phyloP scores from a whole-genome alignment of 2,797 vertebrate species.

The Helostoma temminkii region DNA sequence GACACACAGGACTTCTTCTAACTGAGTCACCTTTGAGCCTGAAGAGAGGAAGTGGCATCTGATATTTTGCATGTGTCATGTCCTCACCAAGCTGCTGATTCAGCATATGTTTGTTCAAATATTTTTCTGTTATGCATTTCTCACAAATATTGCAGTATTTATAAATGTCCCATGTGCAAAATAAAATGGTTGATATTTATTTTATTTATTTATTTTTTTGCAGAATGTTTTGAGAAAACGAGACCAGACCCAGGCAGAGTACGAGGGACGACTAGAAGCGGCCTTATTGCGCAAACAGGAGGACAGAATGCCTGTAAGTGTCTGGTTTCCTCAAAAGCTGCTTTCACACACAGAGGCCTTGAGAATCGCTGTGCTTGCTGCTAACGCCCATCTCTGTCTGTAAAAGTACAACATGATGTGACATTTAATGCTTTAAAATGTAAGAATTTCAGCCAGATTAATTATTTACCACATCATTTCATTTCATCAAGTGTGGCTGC shows the following conservation, averaged over 20 bases:
- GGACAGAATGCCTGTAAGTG: conserved; percentile 91
- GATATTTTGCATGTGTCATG: conserved; percentile 26
- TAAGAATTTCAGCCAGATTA: not conserved
- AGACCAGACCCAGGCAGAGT: conserved; percentile 97
- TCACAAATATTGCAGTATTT: rapidly evolving
- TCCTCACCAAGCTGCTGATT: conserved; percentile 20
- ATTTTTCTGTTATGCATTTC: not conserved
- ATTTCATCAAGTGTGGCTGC: no score
- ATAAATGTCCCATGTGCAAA: not conserved
- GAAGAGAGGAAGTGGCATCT: conserved; percentile 16
- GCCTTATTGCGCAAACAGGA: conserved; percentile 90
- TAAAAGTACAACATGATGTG: not conserved
- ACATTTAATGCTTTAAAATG: not conserved
- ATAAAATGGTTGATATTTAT: not conserved
- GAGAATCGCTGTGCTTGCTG: not conserved
- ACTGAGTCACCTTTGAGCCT: conserved; percentile 23
- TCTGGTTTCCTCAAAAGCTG: not conserved
- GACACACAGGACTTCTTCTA: not conserved
- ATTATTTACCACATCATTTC: no score
- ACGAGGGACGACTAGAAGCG: conserved; percentile 94
- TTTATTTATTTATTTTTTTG: not conserved
- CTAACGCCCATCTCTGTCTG: not conserved
- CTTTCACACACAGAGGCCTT: not conserved
- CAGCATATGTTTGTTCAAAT: conserved; percentile 16
- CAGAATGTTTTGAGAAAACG: conserved; percentile 96